Base-by-base conservation (phyloP, 2,888 invertebrate species). In the Temnothorax unifasciatus region DNA sequence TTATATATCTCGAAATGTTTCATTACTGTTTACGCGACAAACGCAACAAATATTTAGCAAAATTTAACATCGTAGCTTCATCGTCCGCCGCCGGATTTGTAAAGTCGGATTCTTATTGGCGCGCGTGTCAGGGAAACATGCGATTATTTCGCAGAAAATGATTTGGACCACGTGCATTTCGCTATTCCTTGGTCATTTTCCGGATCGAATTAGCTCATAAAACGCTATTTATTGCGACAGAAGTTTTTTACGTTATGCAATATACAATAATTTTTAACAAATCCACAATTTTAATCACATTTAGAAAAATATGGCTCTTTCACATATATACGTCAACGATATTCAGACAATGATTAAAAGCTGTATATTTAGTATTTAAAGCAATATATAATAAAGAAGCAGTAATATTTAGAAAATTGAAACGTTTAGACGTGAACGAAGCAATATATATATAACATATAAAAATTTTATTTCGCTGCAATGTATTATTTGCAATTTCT, bases 1-100 rank as follows among this genome's bases (percentile, higher is more conserved):
- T 84, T 86, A 76, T 90, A 90, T 84, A 89, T 90, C 85, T 85
- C 83, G 81, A 84, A 87, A 88, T 83, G 85, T 86, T 90, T 87
- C 89, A 86, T 89, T 88, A 88, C 34, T 34, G 85, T 87, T 90
- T 87, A 89, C 87, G 75, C 81, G 87, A 88, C 85, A 87, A 87
- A 88, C 83, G 63, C 84, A 86, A 85, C 83, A 86, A 88, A 88
- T 84, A 86, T 87, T 88, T 84, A 87, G 54, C 47, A 76, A 73
- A 83, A 82, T 85, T 84, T 87, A 86, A 86, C 87, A 82, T 89
- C 84, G 84, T 73, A 71, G 83, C 75, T 88, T 89, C 85, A 84
- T 59, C 74, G 83, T 83, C 41, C 54, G 57, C 82, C 75, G 71
- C 18, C 75, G 75, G 83, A 87, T 85, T 86, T 83, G 81, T 77